phyloP scores from a whole-genome alignment of 2,888 invertebrate genomes.

The Himalopsyche japonica region DNA sequence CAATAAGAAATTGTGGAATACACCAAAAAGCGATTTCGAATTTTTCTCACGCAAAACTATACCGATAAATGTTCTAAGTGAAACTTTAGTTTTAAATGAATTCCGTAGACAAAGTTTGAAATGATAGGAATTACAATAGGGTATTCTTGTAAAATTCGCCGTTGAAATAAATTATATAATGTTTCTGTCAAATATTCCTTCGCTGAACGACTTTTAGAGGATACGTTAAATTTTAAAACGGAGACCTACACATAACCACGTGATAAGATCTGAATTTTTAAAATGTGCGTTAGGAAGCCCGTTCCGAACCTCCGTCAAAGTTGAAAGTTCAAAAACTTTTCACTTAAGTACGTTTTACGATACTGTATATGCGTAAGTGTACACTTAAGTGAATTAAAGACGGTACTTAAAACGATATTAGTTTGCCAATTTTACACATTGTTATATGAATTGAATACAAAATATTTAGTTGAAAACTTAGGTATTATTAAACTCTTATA shows the following conservation, averaged over 20 bases:
- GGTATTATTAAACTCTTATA: too few species aligned
- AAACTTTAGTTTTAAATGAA: not conserved
- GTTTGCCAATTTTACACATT: too few species aligned
- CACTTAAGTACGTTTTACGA: not conserved
- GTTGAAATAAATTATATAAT: not conserved
- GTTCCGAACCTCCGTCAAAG: not conserved
- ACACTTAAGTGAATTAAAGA: not conserved
- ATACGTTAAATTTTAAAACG: conserved; percentile 32
- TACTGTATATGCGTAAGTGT: not conserved
- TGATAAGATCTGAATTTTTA: conserved; percentile 36
- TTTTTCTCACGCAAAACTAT: too few species aligned
- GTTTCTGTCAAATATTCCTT: conserved; percentile 4
- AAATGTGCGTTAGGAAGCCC: not conserved
- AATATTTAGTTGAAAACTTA: too few species aligned
- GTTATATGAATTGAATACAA: too few species aligned
- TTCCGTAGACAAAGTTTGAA: not conserved
- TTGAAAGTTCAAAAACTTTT: conserved; percentile 2
- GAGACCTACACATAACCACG: conserved; percentile 11
- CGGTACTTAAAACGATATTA: not conserved
- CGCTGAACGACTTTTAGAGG: conserved; percentile 8
- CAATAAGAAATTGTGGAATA: too few species aligned
- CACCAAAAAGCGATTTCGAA: too few species aligned
- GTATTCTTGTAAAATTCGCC: not conserved
- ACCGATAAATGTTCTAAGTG: too few species aligned
- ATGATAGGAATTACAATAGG: not conserved